Percentiles rank a stretch among this genome's conserved stretches.
phyloP scores from a whole-genome alignment of 2,797 vertebrate genomes.

The Gymnoscopelus braueri region DNA sequence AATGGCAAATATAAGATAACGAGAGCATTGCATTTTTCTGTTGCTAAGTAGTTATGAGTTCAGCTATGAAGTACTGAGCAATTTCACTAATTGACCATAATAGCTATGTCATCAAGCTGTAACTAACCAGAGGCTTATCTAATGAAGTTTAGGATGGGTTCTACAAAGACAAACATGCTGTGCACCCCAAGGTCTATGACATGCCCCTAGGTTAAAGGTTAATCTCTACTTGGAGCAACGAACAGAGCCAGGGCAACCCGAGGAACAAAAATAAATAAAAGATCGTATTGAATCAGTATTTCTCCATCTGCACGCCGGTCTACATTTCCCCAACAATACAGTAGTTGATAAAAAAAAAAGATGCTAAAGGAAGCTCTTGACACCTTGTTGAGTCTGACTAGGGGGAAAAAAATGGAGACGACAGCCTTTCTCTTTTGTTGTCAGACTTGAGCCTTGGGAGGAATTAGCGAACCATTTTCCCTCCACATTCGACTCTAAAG shows the following conservation, averaged over 20 bases:
- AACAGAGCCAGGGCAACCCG: slow-evolving; percentile 10
- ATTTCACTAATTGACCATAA: neutral
- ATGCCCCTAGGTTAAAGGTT: slow-evolving; percentile 17
- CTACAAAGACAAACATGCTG: neutral
- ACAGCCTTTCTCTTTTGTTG: slow-evolving; percentile 57
- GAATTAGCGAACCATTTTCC: slow-evolving; percentile 80
- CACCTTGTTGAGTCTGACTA: slow-evolving; percentile 32
- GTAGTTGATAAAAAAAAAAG: slow-evolving; percentile 15
- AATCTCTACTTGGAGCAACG: neutral
- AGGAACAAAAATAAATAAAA: slow-evolving; percentile 13
- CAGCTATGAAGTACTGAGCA: neutral
- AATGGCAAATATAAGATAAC: too few species aligned
- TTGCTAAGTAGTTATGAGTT: too few species aligned
- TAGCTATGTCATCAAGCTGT: neutral
- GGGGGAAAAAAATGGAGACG: slow-evolving; percentile 1
- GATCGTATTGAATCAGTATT: slow-evolving; percentile 7
- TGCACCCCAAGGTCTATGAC: slow-evolving; percentile 11
- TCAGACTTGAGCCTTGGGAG: slow-evolving; percentile 50
- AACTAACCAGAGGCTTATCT: neutral
- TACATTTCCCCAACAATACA: neutral
- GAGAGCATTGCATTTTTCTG: too few species aligned
- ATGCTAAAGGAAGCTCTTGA: slow-evolving; percentile 17
- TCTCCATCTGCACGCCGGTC: neutral
- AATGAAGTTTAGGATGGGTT: neutral
- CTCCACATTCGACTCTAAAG: slow-evolving; percentile 78